phyloP scores from a whole-genome alignment of 2,888 invertebrate genomes.

The Prenolepis imparis region DNA sequence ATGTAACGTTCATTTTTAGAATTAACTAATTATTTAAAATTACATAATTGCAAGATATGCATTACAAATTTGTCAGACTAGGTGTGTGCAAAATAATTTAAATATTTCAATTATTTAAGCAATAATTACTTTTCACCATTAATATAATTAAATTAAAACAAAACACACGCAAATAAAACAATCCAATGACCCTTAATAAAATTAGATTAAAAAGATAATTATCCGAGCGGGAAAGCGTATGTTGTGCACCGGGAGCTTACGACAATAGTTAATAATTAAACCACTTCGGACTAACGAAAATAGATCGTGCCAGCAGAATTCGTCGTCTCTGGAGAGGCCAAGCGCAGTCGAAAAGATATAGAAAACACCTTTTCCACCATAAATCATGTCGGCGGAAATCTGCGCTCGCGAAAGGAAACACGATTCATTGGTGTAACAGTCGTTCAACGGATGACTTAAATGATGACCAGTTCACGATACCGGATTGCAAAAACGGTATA shows the following conservation, averaged over 20 bases:
- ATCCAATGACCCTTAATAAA: not conserved
- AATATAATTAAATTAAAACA: not conserved
- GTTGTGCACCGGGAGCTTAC: constrained; percentile 62
- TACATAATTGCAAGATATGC: not conserved
- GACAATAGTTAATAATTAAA: constrained; percentile 75
- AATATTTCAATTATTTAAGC: not conserved
- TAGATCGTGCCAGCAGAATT: constrained; percentile 50
- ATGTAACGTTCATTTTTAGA: not conserved
- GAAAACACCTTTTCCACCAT: constrained; percentile 66
- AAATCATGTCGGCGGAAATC: constrained; percentile 72
- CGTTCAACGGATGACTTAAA: constrained; percentile 48
- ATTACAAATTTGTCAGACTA: constrained; percentile 1
- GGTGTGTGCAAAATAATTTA: not conserved
- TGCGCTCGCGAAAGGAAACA: constrained; percentile 38
- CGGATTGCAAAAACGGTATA: constrained; percentile 34
- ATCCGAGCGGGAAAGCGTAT: constrained; percentile 29
- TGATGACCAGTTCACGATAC: constrained; percentile 37
- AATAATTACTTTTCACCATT: constrained; percentile 8
- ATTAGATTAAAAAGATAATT: constrained; percentile 10
- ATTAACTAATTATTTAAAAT: constrained; percentile 33
- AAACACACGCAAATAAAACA: not conserved
- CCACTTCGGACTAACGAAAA: constrained; percentile 72
- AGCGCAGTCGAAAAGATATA: not conserved
- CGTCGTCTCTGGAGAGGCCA: constrained; percentile 35
- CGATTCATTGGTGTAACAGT: constrained; percentile 40